Base-by-base conservation (phyloP, 1,140 invertebrate species). In the Drosophila simulans region DNA sequence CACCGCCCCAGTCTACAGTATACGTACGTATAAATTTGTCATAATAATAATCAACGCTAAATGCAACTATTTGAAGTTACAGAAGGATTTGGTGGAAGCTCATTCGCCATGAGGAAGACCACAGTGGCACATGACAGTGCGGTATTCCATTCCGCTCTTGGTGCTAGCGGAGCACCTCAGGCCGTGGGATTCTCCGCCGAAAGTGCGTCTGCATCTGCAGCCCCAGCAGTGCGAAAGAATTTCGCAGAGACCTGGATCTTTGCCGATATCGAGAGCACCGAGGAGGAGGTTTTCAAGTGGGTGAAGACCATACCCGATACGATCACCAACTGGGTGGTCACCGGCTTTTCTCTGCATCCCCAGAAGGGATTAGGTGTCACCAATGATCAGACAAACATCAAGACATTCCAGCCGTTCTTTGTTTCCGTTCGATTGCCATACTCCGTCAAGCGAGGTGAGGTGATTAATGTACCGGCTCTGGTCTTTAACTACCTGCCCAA, bases 271-370 rank as follows among this genome's bases (percentile, higher is more conserved):
- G 88, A 91, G 51, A 68, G 73, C 27, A 92, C 90, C 0, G 46
- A 72, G 13, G 42, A 62, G 4, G 86, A 80, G 46, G 64, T 80
- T 1, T 82, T 91, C n/a, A 94, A 94, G 59, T 94, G 92, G 63
- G 73, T 79, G 0, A 77, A 89, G 20, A 92, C 76, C 17, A 95
- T 98, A 34, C 98, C 98, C 1, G 96, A 97, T 72, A 97, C 97
- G 0, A 97, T 99, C 20, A 98, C 97, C 3, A 97, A 97, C 5
- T 99, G 98, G 98, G 94, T 97, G 15, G 94, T 99, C 0, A 97
- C 96, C 34, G 98, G 96, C 0, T 99, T 99, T 92, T 97, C 98
- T 0, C 93, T 99, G 49, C 96, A 98, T 93, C 93, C 96, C 0
- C 93, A 96, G 8, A 93, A 95, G 72, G 98, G 98, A 35, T 93